Percentiles rank a stretch among this genome's conserved stretches.
These are phyloP conservation scores for Anticlea derivata DNA, from an alignment of 2,888 invertebrate genomes.

Conservation along the genomic window DNA sequence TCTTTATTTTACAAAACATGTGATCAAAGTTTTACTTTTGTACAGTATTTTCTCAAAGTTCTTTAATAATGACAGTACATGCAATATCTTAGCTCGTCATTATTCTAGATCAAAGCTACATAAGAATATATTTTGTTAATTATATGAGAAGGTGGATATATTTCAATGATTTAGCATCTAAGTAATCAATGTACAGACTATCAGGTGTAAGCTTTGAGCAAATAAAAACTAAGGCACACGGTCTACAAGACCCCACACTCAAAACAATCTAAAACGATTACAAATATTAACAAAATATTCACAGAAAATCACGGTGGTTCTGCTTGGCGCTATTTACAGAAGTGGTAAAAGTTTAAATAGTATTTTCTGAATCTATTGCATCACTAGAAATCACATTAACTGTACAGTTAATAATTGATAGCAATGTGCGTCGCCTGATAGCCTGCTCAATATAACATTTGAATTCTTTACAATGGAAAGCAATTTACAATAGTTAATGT, in stretches of 20 bases:
- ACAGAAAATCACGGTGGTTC: conserved; percentile 55
- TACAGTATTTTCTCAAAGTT: conserved; percentile 17
- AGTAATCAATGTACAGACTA: conserved; percentile 59
- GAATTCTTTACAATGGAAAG: conserved; percentile 51
- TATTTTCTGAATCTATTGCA: conserved; percentile 22
- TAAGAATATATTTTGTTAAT: conserved; percentile 5
- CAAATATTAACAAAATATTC: conserved; percentile 41
- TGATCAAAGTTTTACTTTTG: conserved; percentile 28
- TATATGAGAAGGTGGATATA: conserved; percentile 33
- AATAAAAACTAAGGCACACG: conserved; percentile 77
- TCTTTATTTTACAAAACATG: conserved; percentile 34
- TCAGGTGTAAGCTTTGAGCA: conserved; percentile 72
- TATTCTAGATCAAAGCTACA: conserved; percentile 13
- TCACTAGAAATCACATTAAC: conserved; percentile 27
- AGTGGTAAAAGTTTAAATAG: conserved; percentile 20
- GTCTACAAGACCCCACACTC: conserved; percentile 61
- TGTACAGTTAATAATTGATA: conserved; percentile 27
- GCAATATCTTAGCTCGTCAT: conserved; percentile 7
- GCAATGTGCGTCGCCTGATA: conserved; percentile 58
- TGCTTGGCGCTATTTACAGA: conserved; percentile 30
- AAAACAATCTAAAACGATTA: conserved; percentile 38
- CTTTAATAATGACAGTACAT: conserved; percentile 5
- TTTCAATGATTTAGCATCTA: conserved; percentile 43
- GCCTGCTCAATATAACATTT: conserved; percentile 60
- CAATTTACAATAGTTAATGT: conserved; percentile 68